phyloP scores from a whole-genome alignment of 1,140 invertebrate genomes.

The Trialeurodes vaporariorum region DNA sequence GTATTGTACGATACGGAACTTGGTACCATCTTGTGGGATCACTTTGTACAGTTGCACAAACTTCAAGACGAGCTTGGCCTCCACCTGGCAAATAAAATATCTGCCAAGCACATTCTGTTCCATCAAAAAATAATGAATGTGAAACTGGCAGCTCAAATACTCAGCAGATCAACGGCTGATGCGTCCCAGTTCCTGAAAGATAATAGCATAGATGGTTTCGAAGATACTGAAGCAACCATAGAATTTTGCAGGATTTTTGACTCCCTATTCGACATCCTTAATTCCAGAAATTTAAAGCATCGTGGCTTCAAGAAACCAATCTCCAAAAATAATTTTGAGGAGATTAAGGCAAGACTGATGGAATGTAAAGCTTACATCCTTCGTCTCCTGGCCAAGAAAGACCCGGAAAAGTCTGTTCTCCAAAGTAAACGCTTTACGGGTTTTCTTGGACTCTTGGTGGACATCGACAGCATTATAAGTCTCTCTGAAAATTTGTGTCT shows the following conservation, averaged over 20 bases:
- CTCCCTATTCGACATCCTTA: background rate
- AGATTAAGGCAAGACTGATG: too few relatives aligned
- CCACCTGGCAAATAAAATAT: background rate
- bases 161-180: background rate
- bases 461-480: too few relatives aligned
- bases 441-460: too few relatives aligned
- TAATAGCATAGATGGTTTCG: background rate
- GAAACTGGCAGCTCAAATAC: background rate
- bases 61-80: background rate
- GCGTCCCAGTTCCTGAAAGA: background rate
- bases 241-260: background rate
- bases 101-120: background rate
- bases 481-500: too few relatives aligned
- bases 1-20: background rate
- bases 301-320: too few relatives aligned
- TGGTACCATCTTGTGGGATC: background rate
- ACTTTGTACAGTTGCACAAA: background rate
- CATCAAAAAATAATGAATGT: background rate
- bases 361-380: too few relatives aligned
- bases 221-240: background rate
- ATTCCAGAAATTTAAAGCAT: background rate
- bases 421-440: too few relatives aligned
- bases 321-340: too few relatives aligned
- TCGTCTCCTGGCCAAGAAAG: too few relatives aligned
- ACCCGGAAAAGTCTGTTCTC: too few relatives aligned